A percentile compares a stretch with the other conserved stretches of the same genome.
phyloP scores from a whole-genome alignment of 2,113 vertebrate genomes.

The Bagarius yarrelli region DNA sequence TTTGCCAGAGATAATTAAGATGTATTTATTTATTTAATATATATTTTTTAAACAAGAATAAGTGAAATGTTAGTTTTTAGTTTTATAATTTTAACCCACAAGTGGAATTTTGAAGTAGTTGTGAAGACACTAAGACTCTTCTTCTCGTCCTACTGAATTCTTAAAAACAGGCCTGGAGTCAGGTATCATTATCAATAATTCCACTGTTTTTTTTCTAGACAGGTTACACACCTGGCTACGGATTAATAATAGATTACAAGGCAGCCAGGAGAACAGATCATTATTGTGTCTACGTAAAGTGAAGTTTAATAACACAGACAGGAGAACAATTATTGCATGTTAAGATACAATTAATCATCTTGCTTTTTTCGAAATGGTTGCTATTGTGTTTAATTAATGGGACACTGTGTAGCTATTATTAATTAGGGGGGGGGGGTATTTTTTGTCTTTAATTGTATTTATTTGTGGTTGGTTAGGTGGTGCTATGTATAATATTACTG shows the following conservation, averaged over 20 bases:
- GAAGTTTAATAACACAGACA: constrained; percentile 19
- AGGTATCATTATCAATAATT: constrained; percentile 59
- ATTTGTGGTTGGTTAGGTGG: neutral
- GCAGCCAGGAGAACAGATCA: constrained; percentile 43
- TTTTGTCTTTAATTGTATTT: neutral
- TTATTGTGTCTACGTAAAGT: constrained; percentile 48
- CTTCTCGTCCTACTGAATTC: neutral
- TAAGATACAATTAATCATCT: neutral
- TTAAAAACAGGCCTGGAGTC: constrained; percentile 24
- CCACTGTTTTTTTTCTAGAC: constrained; percentile 54
- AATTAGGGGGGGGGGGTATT: too few species aligned
- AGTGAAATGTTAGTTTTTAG: too few species aligned
- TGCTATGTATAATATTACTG: neutral
- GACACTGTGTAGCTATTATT: neutral
- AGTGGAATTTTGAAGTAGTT: neutral
- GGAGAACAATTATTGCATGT: neutral
- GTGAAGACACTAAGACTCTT: neutral
- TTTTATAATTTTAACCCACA: neutral
- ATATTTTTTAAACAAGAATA: too few species aligned
- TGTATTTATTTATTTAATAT: too few species aligned
- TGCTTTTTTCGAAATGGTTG: neutral
- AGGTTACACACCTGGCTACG: constrained; percentile 58
- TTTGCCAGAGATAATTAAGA: neutral
- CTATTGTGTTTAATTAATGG: neutral
- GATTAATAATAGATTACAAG: constrained; percentile 58